A percentile compares a stretch with the other conserved stretches of the same genome.
These are phyloP conservation scores for Gastrophysa polygoni DNA, from an alignment of 2,888 invertebrate species.

Conservation along the genomic window DNA sequence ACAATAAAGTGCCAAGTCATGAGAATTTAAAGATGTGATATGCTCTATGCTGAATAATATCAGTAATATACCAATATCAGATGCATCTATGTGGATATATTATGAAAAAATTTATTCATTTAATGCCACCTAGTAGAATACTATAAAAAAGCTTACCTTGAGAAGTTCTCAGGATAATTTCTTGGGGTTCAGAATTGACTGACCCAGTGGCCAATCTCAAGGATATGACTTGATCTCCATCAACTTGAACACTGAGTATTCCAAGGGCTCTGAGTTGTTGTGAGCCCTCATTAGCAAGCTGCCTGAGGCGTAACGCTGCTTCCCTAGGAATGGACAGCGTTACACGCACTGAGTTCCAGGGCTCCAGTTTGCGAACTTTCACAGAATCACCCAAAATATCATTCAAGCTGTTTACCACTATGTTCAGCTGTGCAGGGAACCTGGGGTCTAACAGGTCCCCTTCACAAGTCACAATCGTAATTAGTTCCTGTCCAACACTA, in stretches of 20 bases:
- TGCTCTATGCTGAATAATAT: too few relatives aligned
- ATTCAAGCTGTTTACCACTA: slow-evolving; percentile 78
- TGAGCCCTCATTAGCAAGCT: slow-evolving; percentile 90
- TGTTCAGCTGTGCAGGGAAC: slow-evolving; percentile 80
- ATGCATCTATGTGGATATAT: too few relatives aligned
- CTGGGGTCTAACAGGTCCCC: slow-evolving; percentile 88
- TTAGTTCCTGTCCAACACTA: slow-evolving; percentile 74
- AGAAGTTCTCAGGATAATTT: slow-evolving; percentile 69
- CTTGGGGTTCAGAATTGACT: slow-evolving; percentile 72
- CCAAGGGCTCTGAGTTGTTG: slow-evolving; percentile 88
- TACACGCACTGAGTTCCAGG: slow-evolving; percentile 98
- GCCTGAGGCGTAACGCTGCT: slow-evolving; percentile 89
- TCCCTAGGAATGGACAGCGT: slow-evolving; percentile 97
- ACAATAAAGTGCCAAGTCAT: too few relatives aligned
- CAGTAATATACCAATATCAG: too few relatives aligned
- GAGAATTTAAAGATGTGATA: too few relatives aligned
- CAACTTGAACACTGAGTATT: slow-evolving; percentile 93
- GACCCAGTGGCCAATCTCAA: slow-evolving; percentile 66
- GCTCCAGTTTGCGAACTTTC: slow-evolving; percentile 84
- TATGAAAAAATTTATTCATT: too few relatives aligned
- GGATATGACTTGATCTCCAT: slow-evolving; percentile 82
- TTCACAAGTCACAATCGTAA: slow-evolving; percentile 89
- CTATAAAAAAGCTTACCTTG: slow-evolving; percentile 53
- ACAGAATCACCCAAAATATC: slow-evolving; percentile 68
- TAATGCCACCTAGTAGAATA: too few relatives aligned